Conservation (phyloP, 2,113 vertebrate species). For the Lanius collurio region DNA sequence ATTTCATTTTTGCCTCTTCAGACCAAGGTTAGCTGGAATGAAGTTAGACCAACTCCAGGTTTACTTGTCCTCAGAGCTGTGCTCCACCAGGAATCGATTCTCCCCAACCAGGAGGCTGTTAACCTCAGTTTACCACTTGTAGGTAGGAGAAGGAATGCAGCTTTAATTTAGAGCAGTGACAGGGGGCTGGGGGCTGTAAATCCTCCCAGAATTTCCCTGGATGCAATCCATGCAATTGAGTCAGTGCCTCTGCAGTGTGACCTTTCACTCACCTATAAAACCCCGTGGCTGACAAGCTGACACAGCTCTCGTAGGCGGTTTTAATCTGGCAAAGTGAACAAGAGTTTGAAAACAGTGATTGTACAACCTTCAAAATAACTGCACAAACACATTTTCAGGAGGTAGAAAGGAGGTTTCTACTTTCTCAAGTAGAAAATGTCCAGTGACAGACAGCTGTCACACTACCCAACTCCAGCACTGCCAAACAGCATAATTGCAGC, state of each 20-base stretch:
- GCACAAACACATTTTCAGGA: neutral
- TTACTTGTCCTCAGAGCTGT: neutral
- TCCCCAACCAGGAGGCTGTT: neutral
- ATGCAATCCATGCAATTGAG: neutral
- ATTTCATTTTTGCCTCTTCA: neutral
- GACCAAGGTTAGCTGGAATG: neutral
- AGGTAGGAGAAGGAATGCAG: neutral
- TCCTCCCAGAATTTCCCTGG: neutral
- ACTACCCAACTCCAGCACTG: neutral
- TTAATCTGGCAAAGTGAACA: slow-evolving; percentile 77
- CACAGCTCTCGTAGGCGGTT: slow-evolving; percentile 80
- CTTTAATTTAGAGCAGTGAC: neutral
- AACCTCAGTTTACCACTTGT: neutral
- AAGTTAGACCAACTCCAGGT: neutral
- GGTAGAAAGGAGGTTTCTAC: neutral
- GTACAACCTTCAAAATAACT: neutral
- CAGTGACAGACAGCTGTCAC: neutral
- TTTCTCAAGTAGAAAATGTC: neutral
- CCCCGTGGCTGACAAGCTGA: slow-evolving; percentile 90
- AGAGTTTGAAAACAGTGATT: neutral
- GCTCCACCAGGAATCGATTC: neutral
- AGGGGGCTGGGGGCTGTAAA: neutral
- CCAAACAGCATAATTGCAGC: neutral
- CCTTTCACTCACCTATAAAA: slow-evolving; percentile 89
- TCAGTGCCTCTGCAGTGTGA: neutral